Conservation (phyloP, 2,888 invertebrate genomes). For the Caenorhabditis wallacei region DNA sequence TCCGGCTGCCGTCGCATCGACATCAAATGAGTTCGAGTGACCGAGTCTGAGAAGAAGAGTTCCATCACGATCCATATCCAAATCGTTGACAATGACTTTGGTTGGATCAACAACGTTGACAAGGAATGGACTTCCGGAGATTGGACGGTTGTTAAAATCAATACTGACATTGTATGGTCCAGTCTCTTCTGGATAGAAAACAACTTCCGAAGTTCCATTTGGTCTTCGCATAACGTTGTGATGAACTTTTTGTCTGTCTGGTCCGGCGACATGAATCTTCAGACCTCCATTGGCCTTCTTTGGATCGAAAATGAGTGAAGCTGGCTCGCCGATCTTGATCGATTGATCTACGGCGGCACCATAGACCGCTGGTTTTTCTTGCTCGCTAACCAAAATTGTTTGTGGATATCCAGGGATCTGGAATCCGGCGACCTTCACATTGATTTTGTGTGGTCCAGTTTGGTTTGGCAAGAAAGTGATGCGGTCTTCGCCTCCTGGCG, state of each 20-base stretch:
- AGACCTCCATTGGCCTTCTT: conserved; percentile 83
- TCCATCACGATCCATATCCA: conserved; percentile 78
- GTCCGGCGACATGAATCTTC: conserved; percentile 78
- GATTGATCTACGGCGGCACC: conserved; percentile 85
- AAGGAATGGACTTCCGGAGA: conserved; percentile 84
- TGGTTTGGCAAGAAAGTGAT: conserved; percentile 81
- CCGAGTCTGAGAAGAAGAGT: conserved; percentile 76
- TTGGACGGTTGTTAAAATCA: conserved; percentile 85
- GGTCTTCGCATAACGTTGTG: conserved; percentile 77
- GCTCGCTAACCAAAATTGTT: conserved; percentile 78
- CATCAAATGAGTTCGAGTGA: conserved; percentile 79
- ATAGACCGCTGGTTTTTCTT: conserved; percentile 78
- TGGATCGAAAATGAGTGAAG: conserved; percentile 85
- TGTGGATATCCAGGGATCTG: conserved; percentile 79
- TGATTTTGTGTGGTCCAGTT: conserved; percentile 80
- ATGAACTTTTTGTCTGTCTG: conserved; percentile 74
- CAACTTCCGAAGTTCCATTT: conserved; percentile 77
- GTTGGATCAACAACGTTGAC: conserved; percentile 81
- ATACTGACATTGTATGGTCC: conserved; percentile 78
- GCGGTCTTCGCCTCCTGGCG: conserved; percentile 76
- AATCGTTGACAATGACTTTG: conserved; percentile 77
- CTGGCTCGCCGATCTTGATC: conserved; percentile 84
- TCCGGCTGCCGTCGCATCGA: conserved; percentile 83
- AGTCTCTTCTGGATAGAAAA: conserved; percentile 80
- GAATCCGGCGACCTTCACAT: conserved; percentile 81